phyloP scores from a whole-genome alignment of 2,797 vertebrate genomes.

The Benthosema pterotum region DNA sequence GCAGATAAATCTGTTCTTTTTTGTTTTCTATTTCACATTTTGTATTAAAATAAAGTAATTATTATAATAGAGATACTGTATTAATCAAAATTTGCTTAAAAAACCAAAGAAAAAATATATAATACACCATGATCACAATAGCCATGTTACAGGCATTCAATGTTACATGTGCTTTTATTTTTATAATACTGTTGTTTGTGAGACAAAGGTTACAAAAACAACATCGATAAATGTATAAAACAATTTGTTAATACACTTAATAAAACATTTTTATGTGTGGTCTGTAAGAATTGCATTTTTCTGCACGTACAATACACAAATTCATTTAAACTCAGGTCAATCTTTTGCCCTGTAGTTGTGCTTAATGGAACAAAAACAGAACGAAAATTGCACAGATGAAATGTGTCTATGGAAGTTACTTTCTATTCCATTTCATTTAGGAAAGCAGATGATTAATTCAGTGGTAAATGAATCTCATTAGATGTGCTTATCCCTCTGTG shows the following conservation, averaged over 20 bases:
- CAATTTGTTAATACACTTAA: constrained; percentile 85
- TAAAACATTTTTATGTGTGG: constrained; percentile 84
- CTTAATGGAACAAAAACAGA: no score
- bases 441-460: not conserved
- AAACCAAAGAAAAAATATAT: constrained; percentile 33
- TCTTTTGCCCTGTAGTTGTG: no score
- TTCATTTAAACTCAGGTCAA: not conserved
- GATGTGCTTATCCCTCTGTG: not conserved
- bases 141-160: constrained; percentile 49
- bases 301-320: not conserved
- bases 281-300: constrained; percentile 59
- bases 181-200: constrained; percentile 85
- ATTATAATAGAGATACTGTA: constrained; percentile 55
- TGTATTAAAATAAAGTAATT: constrained; percentile 61
- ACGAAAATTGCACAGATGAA: not conserved
- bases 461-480: not conserved
- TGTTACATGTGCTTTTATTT: constrained; percentile 84
- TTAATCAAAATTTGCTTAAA: constrained; percentile 54
- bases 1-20: constrained; percentile 37
- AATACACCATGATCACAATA: constrained; percentile 58
- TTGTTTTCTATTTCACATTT: constrained; percentile 58
- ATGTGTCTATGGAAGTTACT: not conserved
- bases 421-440: constrained; percentile 1
- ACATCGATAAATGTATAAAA: constrained; percentile 82
- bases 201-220: constrained; percentile 72